Conservation (phyloP, 2,888 invertebrate species). For the Epsilonema sp. region DNA sequence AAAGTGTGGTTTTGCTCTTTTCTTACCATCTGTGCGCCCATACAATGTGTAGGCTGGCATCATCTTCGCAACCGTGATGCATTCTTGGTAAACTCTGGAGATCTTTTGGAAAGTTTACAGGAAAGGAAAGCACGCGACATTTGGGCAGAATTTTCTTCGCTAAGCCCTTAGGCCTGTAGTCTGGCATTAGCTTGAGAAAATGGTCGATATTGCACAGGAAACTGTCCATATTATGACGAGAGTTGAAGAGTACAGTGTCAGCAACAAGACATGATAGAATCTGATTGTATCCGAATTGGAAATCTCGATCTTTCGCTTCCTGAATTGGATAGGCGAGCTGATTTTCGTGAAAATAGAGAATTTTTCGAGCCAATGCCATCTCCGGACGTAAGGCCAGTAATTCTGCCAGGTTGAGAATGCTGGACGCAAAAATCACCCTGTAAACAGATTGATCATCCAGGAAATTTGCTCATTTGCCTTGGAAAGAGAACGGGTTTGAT, state of each 20-base stretch:
- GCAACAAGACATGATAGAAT: conserved; percentile 48
- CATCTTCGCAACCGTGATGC: too few relatives aligned
- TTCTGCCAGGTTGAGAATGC: conserved; percentile 49
- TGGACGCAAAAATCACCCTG: conserved; percentile 44
- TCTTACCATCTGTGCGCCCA: too few relatives aligned
- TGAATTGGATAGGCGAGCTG: conserved; percentile 49
- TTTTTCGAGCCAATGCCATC: conserved; percentile 39
- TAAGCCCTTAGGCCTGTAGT: conserved; percentile 40
- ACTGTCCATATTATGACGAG: conserved; percentile 46
- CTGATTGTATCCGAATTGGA: conserved; percentile 55
- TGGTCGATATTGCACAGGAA: conserved; percentile 43
- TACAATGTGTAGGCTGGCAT: too few relatives aligned
- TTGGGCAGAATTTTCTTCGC: conserved; percentile 40
- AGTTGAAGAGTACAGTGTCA: conserved; percentile 49
- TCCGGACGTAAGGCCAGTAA: conserved; percentile 47
- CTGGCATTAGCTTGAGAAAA: conserved; percentile 46
- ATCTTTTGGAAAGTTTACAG: conserved; percentile 31
- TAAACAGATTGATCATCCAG: too few relatives aligned
- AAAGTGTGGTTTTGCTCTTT: too few relatives aligned
- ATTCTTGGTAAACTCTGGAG: too few relatives aligned
- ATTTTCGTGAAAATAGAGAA: conserved; percentile 57
- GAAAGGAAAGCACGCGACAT: conserved; percentile 44
- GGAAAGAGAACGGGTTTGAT: too few relatives aligned
- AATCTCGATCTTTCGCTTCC: conserved; percentile 46
- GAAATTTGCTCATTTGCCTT: too few relatives aligned